Base-by-base conservation (phyloP, 2,113 vertebrate genomes). In the Jaculus jaculus region DNA sequence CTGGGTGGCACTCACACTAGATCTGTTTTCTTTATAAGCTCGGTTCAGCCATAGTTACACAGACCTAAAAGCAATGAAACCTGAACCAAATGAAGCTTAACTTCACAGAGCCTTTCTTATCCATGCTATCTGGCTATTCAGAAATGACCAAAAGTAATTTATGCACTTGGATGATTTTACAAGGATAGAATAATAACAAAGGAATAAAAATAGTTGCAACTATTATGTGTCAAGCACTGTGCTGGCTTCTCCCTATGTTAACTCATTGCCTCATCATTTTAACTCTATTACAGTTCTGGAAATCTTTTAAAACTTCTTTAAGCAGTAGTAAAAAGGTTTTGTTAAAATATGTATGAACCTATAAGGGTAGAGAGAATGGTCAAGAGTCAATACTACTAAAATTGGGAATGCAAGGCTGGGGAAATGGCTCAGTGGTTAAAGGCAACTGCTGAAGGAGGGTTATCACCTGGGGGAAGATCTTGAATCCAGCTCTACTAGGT, bases 201-300 rank as follows among this genome's bases (percentile, higher is more conserved):
- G 28, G 20, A 61, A 87, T 63, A 89, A 51, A 73, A 84, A 80
- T 37, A 60, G 87, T 95, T n/a, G n/a, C 10, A 66, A 34, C n/a
- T 7, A 72, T 71, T 85, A 74, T n/a, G 30, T 58, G 28, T 80
- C 73, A 69, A 34, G 54, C 34, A 65, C 11, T 5, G 3, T 42
- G 26, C 32, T 78, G 34, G 68, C 7, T 92, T 47, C 60, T 74
- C 61, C 37, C 54, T 47, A 26, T 30, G 58, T 13, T 2, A 75
- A 24, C 58, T 84, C 42, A 47, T 93, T 80, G 93, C 5, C 10
- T 78, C 32, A 26, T 83, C 16, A 37, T 63, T 42, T 86, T 9
- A 85, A 75, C 7, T 15, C 24, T 16, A 8, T 24, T 68, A 72
- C 39, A n/a, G 32, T 77, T 75, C 75, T 54, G 15, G 60, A 5